Evolutionary conservation across 2,797 vertebrate genomes (phyloP).

Genomic region (Typhlichthys subterraneus): DNA sequence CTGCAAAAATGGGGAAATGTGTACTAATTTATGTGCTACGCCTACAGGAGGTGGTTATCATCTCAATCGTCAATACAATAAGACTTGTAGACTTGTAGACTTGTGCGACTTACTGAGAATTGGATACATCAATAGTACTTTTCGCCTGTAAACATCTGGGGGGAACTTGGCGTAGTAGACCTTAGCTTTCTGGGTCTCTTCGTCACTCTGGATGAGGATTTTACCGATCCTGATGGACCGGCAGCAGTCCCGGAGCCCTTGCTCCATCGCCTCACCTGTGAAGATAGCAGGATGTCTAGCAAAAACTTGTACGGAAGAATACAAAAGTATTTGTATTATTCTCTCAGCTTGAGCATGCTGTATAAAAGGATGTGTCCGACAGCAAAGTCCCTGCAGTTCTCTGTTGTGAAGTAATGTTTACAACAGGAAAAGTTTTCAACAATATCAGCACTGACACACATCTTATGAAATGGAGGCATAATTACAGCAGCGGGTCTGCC

Average conservation of each 20-base stretch:
- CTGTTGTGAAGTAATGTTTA: not conserved
- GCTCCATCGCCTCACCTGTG: conserved; percentile 96
- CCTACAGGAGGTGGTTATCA: conserved; percentile 12
- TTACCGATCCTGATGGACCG: conserved; percentile 94
- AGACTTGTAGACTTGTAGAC: conserved; percentile 15
- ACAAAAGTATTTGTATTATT: no score
- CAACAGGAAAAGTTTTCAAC: not conserved
- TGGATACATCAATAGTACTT: conserved; percentile 97
- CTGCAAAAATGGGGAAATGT: conserved; percentile 35
- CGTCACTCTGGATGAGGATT: conserved; percentile 97
- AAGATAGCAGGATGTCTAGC: conserved; percentile 2
- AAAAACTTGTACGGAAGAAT: no score
- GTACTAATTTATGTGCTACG: conserved; percentile 44
- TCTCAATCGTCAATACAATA: conserved; percentile 24
- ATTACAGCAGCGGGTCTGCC: no score
- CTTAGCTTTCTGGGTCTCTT: conserved; percentile 96
- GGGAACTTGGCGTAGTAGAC: conserved; percentile 98
- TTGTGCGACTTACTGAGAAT: conserved; percentile 89
- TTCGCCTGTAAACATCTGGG: conserved; percentile 93
- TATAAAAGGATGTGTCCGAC: not conserved
- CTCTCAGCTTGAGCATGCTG: no score
- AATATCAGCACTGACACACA: not conserved
- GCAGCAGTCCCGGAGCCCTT: conserved; percentile 94
- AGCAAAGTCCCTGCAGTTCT: not conserved
- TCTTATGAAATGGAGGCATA: not conserved